Evolutionary conservation across 2,113 vertebrate genomes (phyloP).

Genomic region (Neopipo cinnamomea): DNA sequence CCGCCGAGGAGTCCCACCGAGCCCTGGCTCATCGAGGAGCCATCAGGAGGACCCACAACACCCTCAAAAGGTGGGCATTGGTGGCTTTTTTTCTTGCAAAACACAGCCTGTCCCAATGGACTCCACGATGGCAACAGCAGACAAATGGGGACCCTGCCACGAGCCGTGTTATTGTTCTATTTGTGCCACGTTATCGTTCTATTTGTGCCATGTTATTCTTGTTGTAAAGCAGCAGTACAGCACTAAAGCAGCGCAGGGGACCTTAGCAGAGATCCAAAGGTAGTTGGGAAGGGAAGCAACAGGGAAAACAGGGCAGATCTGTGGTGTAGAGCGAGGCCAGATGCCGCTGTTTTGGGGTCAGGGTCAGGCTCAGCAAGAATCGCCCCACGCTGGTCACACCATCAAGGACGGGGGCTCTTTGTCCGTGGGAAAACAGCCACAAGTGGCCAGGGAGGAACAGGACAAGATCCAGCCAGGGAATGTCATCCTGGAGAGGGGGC

Average conservation of each 20-base stretch:
- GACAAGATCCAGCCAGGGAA: background rate
- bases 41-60: fast-evolving
- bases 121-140: fast-evolving
- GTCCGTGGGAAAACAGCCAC: background rate
- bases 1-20: fast-evolving
- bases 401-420: background rate
- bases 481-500: background rate
- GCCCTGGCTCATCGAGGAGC: fast-evolving
- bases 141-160: fast-evolving
- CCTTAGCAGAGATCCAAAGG: background rate
- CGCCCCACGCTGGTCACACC: fast-evolving
- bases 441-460: background rate
- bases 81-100: fast-evolving
- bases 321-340: fast-evolving
- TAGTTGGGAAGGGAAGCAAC: background rate
- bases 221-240: background rate
- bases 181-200: background rate
- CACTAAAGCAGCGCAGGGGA: background rate
- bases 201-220: background rate
- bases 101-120: fast-evolving
- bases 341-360: fast-evolving
- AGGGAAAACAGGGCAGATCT: background rate
- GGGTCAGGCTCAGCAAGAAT: background rate
- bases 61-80: background rate
- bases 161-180: fast-evolving